A percentile compares a stretch with the other conserved stretches of the same genome.
These are phyloP conservation scores for Eunapius fragilis DNA, from an alignment of 37 sponge, comb jelly and placozoan species.

Conservation along the genomic window DNA sequence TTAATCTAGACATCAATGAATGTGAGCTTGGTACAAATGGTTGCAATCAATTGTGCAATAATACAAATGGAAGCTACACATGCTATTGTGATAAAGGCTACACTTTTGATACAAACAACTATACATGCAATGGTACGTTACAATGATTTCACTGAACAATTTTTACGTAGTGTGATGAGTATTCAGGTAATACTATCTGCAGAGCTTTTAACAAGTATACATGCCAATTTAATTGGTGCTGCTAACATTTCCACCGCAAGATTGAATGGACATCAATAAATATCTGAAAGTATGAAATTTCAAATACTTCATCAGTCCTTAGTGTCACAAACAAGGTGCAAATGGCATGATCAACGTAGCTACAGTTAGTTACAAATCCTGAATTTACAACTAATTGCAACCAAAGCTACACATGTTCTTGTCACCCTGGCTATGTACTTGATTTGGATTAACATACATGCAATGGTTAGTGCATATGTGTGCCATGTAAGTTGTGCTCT, in stretches of 20 bases:
- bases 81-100: constrained; percentile 1
- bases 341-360: neutral
- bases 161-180: too few relatives aligned
- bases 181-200: too few relatives aligned
- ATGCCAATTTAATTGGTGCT: too few relatives aligned
- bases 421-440: constrained; percentile 13
- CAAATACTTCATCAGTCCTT: too few relatives aligned
- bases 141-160: too few relatives aligned
- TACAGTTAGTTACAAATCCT: neutral
- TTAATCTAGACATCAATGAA: neutral
- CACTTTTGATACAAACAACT: neutral
- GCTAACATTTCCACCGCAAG: too few relatives aligned
- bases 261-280: too few relatives aligned
- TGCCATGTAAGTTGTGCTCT: too few relatives aligned
- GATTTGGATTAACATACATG: neutral
- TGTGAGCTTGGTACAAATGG: neutral
- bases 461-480: neutral
- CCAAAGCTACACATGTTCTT: constrained; percentile 16
- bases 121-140: neutral
- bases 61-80: neutral
- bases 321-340: too few relatives aligned
- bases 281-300: too few relatives aligned
- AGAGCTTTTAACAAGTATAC: too few relatives aligned
- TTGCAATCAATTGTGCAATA: neutral
- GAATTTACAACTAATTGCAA: too few relatives aligned